phyloP scores from a whole-genome alignment of 64 coral and sea anemone species.

The Porites lutea region DNA sequence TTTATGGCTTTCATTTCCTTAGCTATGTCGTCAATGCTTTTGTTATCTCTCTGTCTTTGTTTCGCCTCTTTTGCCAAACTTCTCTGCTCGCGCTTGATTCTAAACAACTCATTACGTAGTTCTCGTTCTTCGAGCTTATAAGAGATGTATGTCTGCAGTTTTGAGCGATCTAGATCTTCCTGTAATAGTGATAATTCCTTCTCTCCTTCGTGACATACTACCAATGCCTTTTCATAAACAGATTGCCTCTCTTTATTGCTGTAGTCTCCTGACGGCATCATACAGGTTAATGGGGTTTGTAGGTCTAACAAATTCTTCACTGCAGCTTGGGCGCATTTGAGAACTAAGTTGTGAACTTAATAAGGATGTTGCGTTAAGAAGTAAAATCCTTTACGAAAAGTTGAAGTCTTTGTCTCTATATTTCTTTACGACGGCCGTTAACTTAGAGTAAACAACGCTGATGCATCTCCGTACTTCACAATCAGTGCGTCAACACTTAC shows the following conservation, averaged over 20 bases:
- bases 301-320: too few relatives aligned
- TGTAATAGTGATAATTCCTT: constrained; percentile 54
- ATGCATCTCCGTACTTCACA: background rate
- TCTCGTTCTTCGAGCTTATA: constrained; percentile 77
- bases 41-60: constrained; percentile 45
- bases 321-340: too few relatives aligned
- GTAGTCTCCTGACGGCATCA: constrained; percentile 70
- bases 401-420: too few relatives aligned
- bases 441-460: background rate
- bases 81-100: constrained; percentile 62
- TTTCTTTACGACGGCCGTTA: background rate
- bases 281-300: background rate
- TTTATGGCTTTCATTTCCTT: constrained; percentile 59
- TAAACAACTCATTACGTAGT: constrained; percentile 80
- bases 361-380: too few relatives aligned
- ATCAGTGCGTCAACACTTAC: background rate
- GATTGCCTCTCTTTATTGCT: constrained; percentile 66
- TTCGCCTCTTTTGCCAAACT: constrained; percentile 72
- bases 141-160: constrained; percentile 77
- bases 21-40: constrained; percentile 82
- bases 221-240: constrained; percentile 87
- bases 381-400: too few relatives aligned
- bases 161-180: constrained; percentile 65
- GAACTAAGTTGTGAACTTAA: too few relatives aligned
- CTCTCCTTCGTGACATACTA: constrained; percentile 67